Evolutionary conservation across 1,140 invertebrate species (phyloP).

Genomic region (Charaxes varanes): DNA sequence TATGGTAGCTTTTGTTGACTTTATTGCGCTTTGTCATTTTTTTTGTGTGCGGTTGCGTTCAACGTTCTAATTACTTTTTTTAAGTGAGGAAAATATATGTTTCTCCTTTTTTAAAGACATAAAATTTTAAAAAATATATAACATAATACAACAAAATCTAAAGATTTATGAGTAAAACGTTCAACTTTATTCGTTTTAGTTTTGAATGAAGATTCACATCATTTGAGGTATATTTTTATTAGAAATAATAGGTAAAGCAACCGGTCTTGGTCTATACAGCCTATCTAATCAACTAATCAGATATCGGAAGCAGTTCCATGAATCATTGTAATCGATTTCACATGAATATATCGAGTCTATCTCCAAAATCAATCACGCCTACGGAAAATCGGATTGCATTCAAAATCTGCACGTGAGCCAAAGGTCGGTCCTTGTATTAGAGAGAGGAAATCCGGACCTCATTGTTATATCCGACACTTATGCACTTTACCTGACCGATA

Average conservation of each 20-base stretch:
- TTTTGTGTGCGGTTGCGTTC: too few species aligned
- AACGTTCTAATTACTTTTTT: constrained; percentile 11
- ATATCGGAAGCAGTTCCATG: constrained; percentile 32
- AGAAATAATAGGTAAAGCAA: too few species aligned
- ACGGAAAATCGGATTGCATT: constrained; percentile 59
- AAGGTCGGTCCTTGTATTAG: constrained; percentile 62
- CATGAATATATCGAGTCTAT: constrained; percentile 50
- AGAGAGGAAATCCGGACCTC: constrained; percentile 67
- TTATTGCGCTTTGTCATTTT: constrained; percentile 21
- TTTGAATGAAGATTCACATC: too few species aligned
- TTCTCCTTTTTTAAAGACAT: too few species aligned
- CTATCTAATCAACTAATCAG: constrained; percentile 6
- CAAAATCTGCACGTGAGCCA: constrained; percentile 67
- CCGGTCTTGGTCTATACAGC: constrained; percentile 7
- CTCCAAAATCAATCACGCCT: constrained; percentile 70
- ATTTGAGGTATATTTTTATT: too few species aligned
- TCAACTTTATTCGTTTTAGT: too few species aligned
- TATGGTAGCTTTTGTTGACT: constrained; percentile 56
- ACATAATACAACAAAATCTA: too few species aligned
- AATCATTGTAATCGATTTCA: constrained; percentile 40
- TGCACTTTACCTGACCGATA: constrained; percentile 65
- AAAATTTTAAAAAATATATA: too few species aligned
- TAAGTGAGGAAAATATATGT: too few species aligned
- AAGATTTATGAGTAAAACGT: too few species aligned
- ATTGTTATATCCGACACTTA: constrained; percentile 61